Conservation (phyloP, 2,113 vertebrate genomes). For the Melanerpes formicivorus region DNA sequence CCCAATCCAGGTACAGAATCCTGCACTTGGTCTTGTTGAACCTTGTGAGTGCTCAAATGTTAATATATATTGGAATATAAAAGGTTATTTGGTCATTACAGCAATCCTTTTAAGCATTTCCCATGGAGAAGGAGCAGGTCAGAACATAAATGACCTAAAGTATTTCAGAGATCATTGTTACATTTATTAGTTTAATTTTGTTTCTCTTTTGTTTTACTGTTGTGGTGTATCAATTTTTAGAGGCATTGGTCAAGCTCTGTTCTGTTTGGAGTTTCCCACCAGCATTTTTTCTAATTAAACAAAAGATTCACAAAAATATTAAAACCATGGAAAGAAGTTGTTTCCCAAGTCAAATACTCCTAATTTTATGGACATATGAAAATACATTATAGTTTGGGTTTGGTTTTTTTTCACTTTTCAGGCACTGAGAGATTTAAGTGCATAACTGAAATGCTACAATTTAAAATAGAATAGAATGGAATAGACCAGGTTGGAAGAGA, state of each 20-base stretch:
- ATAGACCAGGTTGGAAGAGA: no score
- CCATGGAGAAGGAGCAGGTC: neutral
- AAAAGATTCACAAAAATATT: neutral
- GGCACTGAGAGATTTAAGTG: neutral
- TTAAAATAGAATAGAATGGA: neutral
- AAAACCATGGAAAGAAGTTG: neutral
- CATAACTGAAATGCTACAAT: neutral
- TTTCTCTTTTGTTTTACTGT: neutral
- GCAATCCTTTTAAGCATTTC: neutral
- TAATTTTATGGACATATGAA: neutral
- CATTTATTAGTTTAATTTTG: neutral
- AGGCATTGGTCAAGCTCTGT: neutral
- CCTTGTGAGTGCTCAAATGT: no score
- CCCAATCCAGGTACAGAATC: no score
- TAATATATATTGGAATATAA: neutral
- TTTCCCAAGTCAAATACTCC: neutral
- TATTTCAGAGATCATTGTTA: neutral
- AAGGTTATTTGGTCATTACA: neutral
- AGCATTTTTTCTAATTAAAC: neutral
- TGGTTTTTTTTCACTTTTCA: neutral
- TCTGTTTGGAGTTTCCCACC: neutral
- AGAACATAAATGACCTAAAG: neutral
- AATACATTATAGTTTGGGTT: neutral
- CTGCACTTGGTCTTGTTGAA: no score
- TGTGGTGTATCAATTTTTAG: neutral